These are phyloP conservation scores for Regulus satrapa DNA, from an alignment of 2,113 vertebrate genomes.

Conservation along the genomic window DNA sequence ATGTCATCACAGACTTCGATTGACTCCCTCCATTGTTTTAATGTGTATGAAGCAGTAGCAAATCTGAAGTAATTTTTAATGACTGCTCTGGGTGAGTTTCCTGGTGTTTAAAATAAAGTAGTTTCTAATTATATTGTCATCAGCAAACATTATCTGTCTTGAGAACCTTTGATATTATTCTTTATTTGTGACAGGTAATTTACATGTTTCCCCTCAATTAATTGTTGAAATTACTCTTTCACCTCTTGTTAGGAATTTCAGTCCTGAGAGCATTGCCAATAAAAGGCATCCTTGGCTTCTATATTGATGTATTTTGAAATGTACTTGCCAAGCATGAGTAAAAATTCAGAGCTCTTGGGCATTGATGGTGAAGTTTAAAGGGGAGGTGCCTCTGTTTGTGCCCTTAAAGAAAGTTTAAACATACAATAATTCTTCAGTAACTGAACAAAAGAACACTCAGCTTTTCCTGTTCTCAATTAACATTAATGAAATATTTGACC, in stretches of 20 bases:
- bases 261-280: background rate
- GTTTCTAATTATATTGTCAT: background rate
- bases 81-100: background rate
- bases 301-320: fast-evolving
- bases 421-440: background rate
- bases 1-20: background rate
- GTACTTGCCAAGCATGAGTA: background rate
- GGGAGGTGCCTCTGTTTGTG: background rate
- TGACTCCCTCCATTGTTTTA: background rate
- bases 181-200: background rate
- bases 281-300: background rate
- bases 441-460: background rate
- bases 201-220: background rate
- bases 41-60: background rate
- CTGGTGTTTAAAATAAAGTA: background rate
- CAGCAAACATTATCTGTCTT: background rate
- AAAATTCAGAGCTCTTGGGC: background rate
- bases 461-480: background rate
- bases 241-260: background rate
- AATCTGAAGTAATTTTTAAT: background rate
- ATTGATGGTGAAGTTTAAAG: background rate
- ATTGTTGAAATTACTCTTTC: background rate
- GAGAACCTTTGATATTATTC: background rate
- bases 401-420: background rate
- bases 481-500: background rate